phyloP scores from a whole-genome alignment of 1,140 invertebrate species.

The Rhizoglyphus robini region DNA sequence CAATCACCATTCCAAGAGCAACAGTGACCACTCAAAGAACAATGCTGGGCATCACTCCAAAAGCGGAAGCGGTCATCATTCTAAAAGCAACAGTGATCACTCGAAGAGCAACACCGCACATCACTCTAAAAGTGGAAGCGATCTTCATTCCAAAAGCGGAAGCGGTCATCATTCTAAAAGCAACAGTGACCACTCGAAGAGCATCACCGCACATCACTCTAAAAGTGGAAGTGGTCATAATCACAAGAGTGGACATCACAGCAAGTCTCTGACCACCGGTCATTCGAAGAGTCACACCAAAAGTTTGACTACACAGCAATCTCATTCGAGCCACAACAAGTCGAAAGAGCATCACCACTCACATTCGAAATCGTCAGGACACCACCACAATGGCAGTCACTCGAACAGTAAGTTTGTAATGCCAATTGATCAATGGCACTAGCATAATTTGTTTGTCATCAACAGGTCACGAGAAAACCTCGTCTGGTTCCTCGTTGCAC shows the following conservation, averaged over 20 bases:
- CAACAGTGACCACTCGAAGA: no score
- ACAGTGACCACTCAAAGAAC: not conserved
- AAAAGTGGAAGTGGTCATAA: no score
- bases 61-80: not conserved
- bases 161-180: not conserved
- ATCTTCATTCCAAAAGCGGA: not conserved
- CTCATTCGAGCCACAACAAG: not conserved
- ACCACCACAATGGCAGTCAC: not conserved
- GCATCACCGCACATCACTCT: no score
- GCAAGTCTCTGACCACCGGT: no score
- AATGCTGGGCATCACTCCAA: not conserved
- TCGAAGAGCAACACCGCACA: not conserved
- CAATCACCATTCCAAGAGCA: not conserved
- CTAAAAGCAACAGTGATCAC: not conserved
- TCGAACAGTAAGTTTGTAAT: not conserved
- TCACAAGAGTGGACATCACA: no score
- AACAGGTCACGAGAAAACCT: no score
- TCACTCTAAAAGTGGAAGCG: not conserved
- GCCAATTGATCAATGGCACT: no score
- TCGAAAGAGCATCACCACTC: not conserved
- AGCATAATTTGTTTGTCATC: no score
- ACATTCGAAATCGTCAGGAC: not conserved
- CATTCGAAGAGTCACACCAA: no score
- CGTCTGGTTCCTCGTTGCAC: not conserved
- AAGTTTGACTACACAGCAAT: not conserved